Evolutionary conservation across 53 echinoderm and acorn worm genomes (phyloP).

Genomic region (Antedon mediterranea): DNA sequence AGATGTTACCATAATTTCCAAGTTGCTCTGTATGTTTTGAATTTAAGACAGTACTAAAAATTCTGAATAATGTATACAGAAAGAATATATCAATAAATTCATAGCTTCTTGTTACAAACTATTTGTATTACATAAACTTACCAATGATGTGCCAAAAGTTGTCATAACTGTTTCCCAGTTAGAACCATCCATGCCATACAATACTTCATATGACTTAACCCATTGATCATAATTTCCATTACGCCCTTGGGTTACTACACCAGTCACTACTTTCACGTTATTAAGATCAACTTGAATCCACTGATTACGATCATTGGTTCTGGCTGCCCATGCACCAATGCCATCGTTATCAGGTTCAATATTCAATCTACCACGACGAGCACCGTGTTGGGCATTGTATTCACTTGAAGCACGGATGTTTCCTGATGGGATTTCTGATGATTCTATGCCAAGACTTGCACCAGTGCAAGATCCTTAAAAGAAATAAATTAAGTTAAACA

Average conservation of each 20-base stretch:
- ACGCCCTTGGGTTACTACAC: background rate
- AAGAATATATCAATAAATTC: too few relatives aligned
- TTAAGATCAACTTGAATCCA: background rate
- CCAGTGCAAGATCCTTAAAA: background rate
- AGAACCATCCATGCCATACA: background rate
- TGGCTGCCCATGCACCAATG: background rate
- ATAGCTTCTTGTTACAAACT: too few relatives aligned
- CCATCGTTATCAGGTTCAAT: background rate
- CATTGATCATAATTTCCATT: background rate
- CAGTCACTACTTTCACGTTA: background rate
- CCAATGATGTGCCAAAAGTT: background rate
- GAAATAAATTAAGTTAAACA: background rate
- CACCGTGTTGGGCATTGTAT: background rate
- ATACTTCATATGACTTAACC: background rate
- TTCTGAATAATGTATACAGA: too few relatives aligned
- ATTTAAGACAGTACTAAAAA: too few relatives aligned
- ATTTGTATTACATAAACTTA: background rate
- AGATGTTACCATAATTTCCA: too few relatives aligned
- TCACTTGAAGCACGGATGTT: background rate
- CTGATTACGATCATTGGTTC: background rate
- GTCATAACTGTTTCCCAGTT: background rate
- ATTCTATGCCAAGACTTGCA: too few relatives aligned
- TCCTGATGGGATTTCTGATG: background rate
- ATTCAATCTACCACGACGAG: background rate
- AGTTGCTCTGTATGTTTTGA: too few relatives aligned